A percentile compares a stretch with the other conserved stretches of the same genome.
phyloP scores from a whole-genome alignment of 2,888 invertebrate genomes.

The Gisinianus flammeolus region DNA sequence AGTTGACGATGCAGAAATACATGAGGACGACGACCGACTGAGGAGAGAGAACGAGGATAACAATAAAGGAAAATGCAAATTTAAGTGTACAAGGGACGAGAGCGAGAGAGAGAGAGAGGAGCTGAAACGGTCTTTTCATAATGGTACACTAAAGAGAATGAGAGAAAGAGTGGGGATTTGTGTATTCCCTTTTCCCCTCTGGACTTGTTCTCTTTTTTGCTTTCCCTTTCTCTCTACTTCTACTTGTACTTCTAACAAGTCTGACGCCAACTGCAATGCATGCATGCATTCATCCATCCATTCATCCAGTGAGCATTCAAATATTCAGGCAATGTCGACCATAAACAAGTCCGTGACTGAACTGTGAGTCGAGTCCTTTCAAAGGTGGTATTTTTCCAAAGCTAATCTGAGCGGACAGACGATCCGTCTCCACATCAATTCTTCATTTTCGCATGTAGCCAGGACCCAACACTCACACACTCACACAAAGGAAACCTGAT shows the following conservation, averaged over 20 bases:
- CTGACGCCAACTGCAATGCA: background rate
- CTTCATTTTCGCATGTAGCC: constrained; percentile 34
- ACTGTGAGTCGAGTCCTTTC: background rate
- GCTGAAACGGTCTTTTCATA: no score
- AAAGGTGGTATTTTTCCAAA: constrained; percentile 32
- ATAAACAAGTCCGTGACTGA: constrained; percentile 18
- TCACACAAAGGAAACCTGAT: background rate
- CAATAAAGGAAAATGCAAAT: constrained; percentile 21
- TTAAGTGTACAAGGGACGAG: constrained; percentile 25
- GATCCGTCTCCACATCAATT: constrained; percentile 45
- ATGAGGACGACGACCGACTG: background rate
- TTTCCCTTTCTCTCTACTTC: background rate
- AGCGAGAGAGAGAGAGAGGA: no score
- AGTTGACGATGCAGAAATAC: no score
- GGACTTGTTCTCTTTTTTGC: no score
- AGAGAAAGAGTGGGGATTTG: no score
- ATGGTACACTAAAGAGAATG: no score
- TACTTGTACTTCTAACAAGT: background rate
- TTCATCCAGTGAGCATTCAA: no score
- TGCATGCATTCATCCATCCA: background rate
- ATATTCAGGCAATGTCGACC: constrained; percentile 3
- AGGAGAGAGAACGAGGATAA: constrained; percentile 6
- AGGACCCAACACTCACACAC: background rate
- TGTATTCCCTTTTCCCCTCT: no score
- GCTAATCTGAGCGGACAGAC: constrained; percentile 41